These are phyloP conservation scores for Spea multiplicata DNA, from an alignment of 2,113 vertebrate genomes.

Conservation along the genomic window DNA sequence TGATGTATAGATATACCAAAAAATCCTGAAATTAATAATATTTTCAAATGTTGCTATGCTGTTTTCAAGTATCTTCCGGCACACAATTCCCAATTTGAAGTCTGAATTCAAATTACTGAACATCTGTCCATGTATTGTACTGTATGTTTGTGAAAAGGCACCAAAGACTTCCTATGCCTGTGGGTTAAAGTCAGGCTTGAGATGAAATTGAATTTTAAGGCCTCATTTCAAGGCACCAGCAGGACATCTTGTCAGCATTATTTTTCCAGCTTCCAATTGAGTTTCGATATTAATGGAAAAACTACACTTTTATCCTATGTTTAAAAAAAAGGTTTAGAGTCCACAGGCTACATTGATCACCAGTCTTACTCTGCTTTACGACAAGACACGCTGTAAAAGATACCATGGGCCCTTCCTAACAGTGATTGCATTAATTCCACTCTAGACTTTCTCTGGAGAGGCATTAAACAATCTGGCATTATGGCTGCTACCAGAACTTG, in stretches of 20 bases:
- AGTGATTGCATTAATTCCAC: too few relatives aligned
- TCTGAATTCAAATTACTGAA: neutral
- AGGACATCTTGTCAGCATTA: conserved; percentile 6
- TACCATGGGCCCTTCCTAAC: too few relatives aligned
- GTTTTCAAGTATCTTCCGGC: neutral
- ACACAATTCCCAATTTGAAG: neutral
- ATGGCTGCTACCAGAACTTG: too few relatives aligned
- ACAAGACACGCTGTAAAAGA: too few relatives aligned
- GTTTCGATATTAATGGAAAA: conserved; percentile 14
- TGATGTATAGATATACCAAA: too few relatives aligned
- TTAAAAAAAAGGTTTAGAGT: too few relatives aligned
- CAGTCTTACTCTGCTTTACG: too few relatives aligned
- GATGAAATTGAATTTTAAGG: neutral
- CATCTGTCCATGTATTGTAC: neutral
- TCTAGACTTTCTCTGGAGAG: too few relatives aligned
- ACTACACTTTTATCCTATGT: neutral
- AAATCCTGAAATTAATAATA: too few relatives aligned
- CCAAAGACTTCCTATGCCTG: neutral
- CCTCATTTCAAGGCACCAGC: neutral
- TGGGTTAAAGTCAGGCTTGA: neutral
- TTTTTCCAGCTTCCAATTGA: conserved; percentile 2
- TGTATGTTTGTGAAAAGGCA: neutral
- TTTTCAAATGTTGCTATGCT: neutral
- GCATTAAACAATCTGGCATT: too few relatives aligned
- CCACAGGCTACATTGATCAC: too few relatives aligned